Conservation (phyloP, 2,888 invertebrate species). For the Caenorhabditis sp. region DNA sequence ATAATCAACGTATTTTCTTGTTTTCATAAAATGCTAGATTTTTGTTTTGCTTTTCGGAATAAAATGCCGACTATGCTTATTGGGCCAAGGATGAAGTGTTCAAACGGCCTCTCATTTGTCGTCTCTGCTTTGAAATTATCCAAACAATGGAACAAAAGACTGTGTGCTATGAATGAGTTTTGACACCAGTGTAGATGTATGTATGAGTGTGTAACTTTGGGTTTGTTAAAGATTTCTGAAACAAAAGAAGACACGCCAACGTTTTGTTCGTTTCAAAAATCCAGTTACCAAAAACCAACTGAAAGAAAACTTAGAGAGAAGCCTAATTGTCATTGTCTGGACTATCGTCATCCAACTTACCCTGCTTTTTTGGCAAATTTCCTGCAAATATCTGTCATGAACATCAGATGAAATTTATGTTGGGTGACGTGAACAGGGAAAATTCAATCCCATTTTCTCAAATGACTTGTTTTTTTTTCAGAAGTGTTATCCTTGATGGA, state of each 20-base stretch:
- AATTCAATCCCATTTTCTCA: conserved; percentile 1
- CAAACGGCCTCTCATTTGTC: conserved; percentile 13
- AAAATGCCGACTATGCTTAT: too few species aligned
- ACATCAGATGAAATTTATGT: conserved; percentile 7
- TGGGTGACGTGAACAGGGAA: conserved; percentile 13
- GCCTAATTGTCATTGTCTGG: conserved; percentile 26
- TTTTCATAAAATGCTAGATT: neutral
- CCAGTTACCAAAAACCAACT: conserved; percentile 22
- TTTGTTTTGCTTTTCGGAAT: too few species aligned
- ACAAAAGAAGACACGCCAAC: conserved; percentile 31
- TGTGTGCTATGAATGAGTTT: conserved; percentile 38
- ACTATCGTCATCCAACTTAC: neutral
- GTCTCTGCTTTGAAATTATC: conserved; percentile 34
- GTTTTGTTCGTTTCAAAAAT: conserved; percentile 3
- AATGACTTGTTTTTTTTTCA: conserved; percentile 12
- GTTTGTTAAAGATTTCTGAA: conserved; percentile 18
- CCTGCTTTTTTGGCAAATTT: too few species aligned
- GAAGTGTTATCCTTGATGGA: conserved; percentile 16
- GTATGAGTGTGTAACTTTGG: conserved; percentile 27
- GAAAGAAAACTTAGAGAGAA: conserved; percentile 3
- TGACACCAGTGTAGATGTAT: conserved; percentile 38
- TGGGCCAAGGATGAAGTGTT: too few species aligned
- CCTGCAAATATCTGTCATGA: conserved; percentile 15
- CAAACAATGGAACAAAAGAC: conserved; percentile 59
- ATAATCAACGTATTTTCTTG: too few species aligned